A percentile compares a stretch with the other conserved stretches of the same genome.
Evolutionary conservation across 1,140 invertebrate genomes (phyloP).

Genomic region (Akabosia matsudoensis): DNA sequence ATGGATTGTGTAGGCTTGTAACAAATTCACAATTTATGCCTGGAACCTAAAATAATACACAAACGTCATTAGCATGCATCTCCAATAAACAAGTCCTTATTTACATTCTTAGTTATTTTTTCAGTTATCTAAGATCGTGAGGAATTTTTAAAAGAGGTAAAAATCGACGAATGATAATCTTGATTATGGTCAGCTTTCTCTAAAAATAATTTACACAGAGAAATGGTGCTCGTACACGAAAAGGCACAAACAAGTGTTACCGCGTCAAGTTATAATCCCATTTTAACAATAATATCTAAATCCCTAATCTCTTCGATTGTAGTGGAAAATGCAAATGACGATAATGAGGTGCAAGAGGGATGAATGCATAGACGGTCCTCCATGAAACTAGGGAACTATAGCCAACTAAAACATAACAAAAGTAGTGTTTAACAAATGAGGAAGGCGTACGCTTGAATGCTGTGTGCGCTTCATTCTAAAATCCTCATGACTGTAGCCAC

Average conservation of each 20-base stretch:
- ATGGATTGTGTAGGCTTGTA: not conserved
- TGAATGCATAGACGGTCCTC: not conserved
- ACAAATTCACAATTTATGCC: not conserved
- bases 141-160: not conserved
- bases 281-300: not conserved
- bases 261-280: not conserved
- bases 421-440: not conserved
- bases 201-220: not conserved
- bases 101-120: not conserved
- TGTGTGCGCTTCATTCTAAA: not conserved
- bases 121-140: not conserved
- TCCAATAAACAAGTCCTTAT: not conserved
- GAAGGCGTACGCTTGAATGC: not conserved
- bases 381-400: not conserved
- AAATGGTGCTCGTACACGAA: not conserved
- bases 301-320: not conserved
- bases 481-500: not conserved
- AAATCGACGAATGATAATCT: not conserved
- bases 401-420: not conserved
- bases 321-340: conserved; percentile 41
- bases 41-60: not conserved
- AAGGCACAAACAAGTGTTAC: not conserved
- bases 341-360: conserved; percentile 46
- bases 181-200: not conserved
- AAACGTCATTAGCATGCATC: not conserved